Base-by-base conservation (phyloP, 92 coral and sea anemone species). In the Zoanthus solanderi region DNA sequence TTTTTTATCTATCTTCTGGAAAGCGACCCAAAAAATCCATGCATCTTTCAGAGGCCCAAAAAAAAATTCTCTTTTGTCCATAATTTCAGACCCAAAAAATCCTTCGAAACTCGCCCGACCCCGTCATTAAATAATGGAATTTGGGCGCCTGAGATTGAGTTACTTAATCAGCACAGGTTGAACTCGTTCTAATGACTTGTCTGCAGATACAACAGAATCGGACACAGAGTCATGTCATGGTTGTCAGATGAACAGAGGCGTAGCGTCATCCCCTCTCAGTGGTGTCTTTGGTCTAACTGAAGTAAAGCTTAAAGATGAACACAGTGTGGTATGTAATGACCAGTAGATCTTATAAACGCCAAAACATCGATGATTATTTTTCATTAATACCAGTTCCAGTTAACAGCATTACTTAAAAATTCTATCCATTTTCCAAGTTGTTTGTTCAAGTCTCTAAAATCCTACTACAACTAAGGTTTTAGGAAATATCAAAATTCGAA, bases 231-330 rank as follows among this genome's bases (percentile, higher is more conserved):
- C 75, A 14, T n/a, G 23, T 18, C 57, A 23, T 46, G 85, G 92
- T 7, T 45, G 88, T 32, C 87, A 18, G 42, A 84, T 68, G 31
- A 77, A 78, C 54, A 71, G 63, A 29, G 87, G 54, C 0, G 23
- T 18, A 5, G 60, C 80, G 29, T 28, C 86, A 1, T 86, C 87
- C 72, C 84, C 86, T n/a, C 75, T 87, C 74, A 72, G 75, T 30
- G 29, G 87, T 9, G 98, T 95, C 75, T 95, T 95, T 83, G 96
- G 98, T 47, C 87, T 95, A 86, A 95, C 98, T 15, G 98, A 95
- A 78, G 92, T 94, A 45, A 90, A 80, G 37, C 56, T 90, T 75
- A 87, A 85, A 46, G 75, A 78, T 23, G 69, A 54, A 54, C 45
- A 58, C 15, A 72, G 87, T 48, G 76, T 71, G 94, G 92, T 87